Conservation (phyloP, 2,888 invertebrate genomes). For the Ctena decussata region DNA sequence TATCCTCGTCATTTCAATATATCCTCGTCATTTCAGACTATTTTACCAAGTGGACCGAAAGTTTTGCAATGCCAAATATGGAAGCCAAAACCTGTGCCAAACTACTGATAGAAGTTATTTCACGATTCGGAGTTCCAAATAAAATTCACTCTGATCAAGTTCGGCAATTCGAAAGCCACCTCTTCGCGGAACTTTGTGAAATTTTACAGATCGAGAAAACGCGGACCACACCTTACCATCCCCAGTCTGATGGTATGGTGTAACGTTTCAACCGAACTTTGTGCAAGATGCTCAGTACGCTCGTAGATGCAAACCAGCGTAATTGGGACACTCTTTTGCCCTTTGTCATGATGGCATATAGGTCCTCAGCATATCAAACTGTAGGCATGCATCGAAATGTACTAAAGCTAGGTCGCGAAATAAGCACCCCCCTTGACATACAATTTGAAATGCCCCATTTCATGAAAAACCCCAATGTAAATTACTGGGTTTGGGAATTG, state of each 20-base stretch:
- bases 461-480: background rate
- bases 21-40: no score
- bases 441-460: background rate
- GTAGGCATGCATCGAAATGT: slow-evolving; percentile 49
- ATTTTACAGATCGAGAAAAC: slow-evolving; percentile 35
- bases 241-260: no score
- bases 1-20: slow-evolving; percentile 33
- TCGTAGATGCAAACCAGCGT: slow-evolving; percentile 23
- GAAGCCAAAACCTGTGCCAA: slow-evolving; percentile 30
- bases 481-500: background rate
- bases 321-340: slow-evolving; percentile 48
- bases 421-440: background rate
- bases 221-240: no score
- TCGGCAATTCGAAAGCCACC: slow-evolving; percentile 2
- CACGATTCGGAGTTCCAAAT: slow-evolving; percentile 6
- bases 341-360: slow-evolving; percentile 59
- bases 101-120: slow-evolving; percentile 24
- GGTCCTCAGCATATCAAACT: slow-evolving; percentile 37
- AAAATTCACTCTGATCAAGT: slow-evolving; percentile 31
- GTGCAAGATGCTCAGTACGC: slow-evolving; percentile 26
- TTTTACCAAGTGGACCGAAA: slow-evolving; percentile 53
- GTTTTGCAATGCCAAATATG: slow-evolving; percentile 32
- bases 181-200: slow-evolving; percentile 15
- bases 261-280: slow-evolving; percentile 54
- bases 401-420: slow-evolving; percentile 42